These are phyloP conservation scores for Malurus elegans DNA, from an alignment of 2,113 vertebrate species.

Conservation along the genomic window DNA sequence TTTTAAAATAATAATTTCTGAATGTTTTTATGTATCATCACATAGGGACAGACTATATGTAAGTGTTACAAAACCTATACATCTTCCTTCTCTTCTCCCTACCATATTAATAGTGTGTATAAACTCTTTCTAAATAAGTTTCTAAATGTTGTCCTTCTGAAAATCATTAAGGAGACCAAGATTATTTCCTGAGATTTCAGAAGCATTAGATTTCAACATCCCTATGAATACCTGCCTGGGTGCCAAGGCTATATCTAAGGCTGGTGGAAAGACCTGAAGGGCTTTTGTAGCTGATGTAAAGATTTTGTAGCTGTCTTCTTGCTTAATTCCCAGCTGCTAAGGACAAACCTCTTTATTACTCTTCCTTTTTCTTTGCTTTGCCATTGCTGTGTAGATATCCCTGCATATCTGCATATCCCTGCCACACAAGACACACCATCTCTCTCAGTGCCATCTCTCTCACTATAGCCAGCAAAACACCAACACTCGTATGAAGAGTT, in stretches of 20 bases:
- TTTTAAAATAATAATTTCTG: not conserved
- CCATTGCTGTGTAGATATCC: not conserved
- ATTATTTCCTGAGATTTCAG: not conserved
- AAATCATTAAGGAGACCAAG: not conserved
- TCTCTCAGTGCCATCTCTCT: not conserved
- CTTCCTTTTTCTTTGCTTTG: not conserved
- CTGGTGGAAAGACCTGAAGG: not conserved
- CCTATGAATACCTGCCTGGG: not conserved
- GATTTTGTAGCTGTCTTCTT: not conserved
- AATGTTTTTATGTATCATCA: not conserved
- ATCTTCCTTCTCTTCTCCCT: not conserved
- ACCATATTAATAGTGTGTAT: not conserved
- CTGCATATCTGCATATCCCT: not conserved
- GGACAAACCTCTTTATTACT: not conserved
- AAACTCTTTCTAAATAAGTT: not conserved
- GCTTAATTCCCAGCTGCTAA: not conserved
- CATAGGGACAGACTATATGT: not conserved
- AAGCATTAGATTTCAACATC: not conserved
- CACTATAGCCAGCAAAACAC: not conserved
- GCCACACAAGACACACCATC: not conserved
- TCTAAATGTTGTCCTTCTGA: not conserved
- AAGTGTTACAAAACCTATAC: not conserved
- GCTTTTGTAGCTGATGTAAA: not conserved
- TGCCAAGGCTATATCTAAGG: not conserved
- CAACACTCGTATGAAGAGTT: not conserved